Base-by-base conservation (phyloP, 2,113 vertebrate species). In the Crocuta crocuta region DNA sequence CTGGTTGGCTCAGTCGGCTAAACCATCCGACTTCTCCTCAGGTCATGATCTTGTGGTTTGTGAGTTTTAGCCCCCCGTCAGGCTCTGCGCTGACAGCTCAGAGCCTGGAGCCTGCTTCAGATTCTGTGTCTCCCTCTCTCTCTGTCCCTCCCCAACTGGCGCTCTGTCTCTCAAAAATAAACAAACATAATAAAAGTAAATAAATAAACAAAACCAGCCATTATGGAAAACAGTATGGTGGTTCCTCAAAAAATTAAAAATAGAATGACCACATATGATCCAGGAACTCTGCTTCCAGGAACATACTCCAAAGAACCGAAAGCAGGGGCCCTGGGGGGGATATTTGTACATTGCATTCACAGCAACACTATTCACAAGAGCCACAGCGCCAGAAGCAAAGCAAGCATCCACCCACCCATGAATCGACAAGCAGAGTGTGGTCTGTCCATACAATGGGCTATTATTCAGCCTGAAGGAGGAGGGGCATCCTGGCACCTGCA, bases 361-460 rank as follows among this genome's bases (percentile, higher is more conserved):
- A 21, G 58, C 58, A 61, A 61, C 11, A 3, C 50, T 2, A 33
- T 58, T 48, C 83, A 43, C 19, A 28, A 61, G 35, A 39, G 70
- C 70, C 19, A 71, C 19, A 10, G 58, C 19, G 21, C 17, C 17
- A 5, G 58, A 23, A 61, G 58, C 58, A 23, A 61, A 9, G 19
- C 58, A 23, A 23, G 21, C 58, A 61, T 19, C 13, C 13, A 17
- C 5, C 4, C 2, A 15, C 1, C 10, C 19, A 63, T 13, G 43
- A 78, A 48, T 0, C 5, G 43, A 21, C 26, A 31, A 78, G 48
- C n/a, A 39, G 16, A 88, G 45, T 5, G 24, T 6, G n/a, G 1
- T 73, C 2, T 33, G 2, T 7, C 4, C 15, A 16, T 0, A 3
- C 2, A 8, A 1, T 2, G 7, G 61, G 28, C 19, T 7, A 39